These are phyloP conservation scores for Sterna hirundo DNA, from an alignment of 2,113 vertebrate species.

Conservation along the genomic window DNA sequence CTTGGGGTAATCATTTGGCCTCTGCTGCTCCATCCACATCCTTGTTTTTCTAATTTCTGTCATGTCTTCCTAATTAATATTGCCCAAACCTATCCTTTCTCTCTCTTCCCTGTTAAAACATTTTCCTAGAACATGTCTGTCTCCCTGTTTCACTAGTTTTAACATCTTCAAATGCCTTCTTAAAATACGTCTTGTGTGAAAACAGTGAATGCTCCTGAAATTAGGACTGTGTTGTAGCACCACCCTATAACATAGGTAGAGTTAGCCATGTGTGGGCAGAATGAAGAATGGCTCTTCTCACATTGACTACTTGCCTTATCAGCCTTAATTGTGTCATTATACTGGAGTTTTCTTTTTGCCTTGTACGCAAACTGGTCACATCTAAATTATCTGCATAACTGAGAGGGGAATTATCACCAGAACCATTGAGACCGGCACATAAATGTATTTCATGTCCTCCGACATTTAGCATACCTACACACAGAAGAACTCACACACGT, in stretches of 20 bases:
- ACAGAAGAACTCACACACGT: not conserved
- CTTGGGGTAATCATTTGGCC: not conserved
- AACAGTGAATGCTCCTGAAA: not conserved
- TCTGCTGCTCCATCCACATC: not conserved
- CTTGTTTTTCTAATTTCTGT: constrained; percentile 23
- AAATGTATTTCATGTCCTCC: not conserved
- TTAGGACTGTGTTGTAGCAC: not conserved
- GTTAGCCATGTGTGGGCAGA: not conserved
- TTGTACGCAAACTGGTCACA: not conserved
- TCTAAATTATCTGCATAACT: not conserved
- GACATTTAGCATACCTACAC: not conserved
- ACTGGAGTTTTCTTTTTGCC: not conserved
- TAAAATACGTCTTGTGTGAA: not conserved
- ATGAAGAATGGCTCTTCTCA: not conserved
- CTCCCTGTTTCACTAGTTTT: not conserved
- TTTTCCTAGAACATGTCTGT: not conserved
- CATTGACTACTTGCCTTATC: not conserved
- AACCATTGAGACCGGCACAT: not conserved
- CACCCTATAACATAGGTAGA: not conserved
- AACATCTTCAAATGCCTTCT: not conserved
- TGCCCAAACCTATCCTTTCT: not conserved
- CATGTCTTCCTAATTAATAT: constrained; percentile 29
- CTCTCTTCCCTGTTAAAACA: not conserved
- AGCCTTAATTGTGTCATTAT: not conserved
- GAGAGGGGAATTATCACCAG: not conserved